Evolutionary conservation across 1,140 invertebrate species (phyloP).

Genomic region (Temnothorax curvispinosus): DNA sequence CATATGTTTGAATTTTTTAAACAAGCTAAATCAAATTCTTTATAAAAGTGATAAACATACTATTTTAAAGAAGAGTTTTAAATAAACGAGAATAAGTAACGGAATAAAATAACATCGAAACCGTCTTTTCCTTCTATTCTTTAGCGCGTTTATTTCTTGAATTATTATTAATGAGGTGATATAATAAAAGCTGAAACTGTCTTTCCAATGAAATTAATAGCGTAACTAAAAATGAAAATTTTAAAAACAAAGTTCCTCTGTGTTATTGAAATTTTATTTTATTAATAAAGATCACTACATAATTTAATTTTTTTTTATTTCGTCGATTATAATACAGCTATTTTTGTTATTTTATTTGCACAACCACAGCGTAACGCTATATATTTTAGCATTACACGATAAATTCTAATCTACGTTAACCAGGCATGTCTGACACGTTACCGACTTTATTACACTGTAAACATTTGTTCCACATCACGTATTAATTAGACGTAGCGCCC

Average conservation of each 20-base stretch:
- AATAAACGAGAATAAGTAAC: not conserved
- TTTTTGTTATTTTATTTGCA: conserved; percentile 28
- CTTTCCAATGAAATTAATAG: not conserved
- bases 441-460: conserved; percentile 52
- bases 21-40: not conserved
- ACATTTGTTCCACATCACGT: conserved; percentile 58
- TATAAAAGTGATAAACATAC: not conserved
- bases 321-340: conserved; percentile 18
- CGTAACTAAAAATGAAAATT: not conserved
- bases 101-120: not conserved
- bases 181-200: not conserved
- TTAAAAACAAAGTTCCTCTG: not conserved
- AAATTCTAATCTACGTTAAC: conserved; percentile 60
- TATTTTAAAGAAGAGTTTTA: not conserved
- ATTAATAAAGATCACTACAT: not conserved
- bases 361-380: conserved; percentile 1
- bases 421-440: conserved; percentile 42
- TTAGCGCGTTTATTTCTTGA: not conserved
- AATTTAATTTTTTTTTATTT: conserved; percentile 4
- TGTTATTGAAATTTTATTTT: not conserved
- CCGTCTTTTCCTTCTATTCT: too few relatives aligned
- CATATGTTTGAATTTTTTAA: not conserved
- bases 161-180: not conserved
- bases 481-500: conserved; percentile 51
- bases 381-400: conserved; percentile 49